Conservation (phyloP, 2,113 vertebrate genomes). For the Chaetorhynchus papuensis region DNA sequence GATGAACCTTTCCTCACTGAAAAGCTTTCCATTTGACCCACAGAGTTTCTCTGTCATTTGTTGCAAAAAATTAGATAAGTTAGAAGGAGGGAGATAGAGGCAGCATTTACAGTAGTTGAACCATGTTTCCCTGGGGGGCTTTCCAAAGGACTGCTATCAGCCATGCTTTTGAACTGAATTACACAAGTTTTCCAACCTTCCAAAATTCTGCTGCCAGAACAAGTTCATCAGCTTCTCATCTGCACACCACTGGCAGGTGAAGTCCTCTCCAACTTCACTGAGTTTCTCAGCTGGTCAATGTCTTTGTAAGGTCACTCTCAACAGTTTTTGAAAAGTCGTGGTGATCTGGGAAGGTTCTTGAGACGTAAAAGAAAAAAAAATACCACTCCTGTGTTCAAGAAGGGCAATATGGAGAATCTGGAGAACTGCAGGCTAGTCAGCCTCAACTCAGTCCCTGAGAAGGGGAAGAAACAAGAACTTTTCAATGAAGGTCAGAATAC, state of each 20-base stretch:
- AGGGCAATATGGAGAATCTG: neutral
- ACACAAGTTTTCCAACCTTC: neutral
- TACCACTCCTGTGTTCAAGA: neutral
- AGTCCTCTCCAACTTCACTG: neutral
- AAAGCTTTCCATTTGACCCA: neutral
- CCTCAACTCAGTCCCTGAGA: neutral
- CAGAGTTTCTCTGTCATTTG: neutral
- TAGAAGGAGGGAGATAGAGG: neutral
- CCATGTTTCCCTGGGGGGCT: neutral
- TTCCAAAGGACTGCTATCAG: neutral
- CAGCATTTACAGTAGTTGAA: neutral
- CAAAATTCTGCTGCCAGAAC: neutral
- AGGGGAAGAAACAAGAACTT: neutral
- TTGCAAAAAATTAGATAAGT: neutral
- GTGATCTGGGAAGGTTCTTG: neutral
- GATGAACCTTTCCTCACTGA: neutral
- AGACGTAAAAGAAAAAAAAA: neutral
- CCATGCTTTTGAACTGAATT: neutral
- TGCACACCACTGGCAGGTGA: neutral
- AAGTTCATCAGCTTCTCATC: neutral
- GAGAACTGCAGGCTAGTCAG: neutral
- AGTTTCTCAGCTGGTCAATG: neutral
- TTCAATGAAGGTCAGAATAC: neutral
- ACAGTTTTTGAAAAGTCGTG: neutral
- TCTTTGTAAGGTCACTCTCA: neutral